phyloP scores from a whole-genome alignment of 2,888 invertebrate genomes.

The Lasioglossum villosulum region DNA sequence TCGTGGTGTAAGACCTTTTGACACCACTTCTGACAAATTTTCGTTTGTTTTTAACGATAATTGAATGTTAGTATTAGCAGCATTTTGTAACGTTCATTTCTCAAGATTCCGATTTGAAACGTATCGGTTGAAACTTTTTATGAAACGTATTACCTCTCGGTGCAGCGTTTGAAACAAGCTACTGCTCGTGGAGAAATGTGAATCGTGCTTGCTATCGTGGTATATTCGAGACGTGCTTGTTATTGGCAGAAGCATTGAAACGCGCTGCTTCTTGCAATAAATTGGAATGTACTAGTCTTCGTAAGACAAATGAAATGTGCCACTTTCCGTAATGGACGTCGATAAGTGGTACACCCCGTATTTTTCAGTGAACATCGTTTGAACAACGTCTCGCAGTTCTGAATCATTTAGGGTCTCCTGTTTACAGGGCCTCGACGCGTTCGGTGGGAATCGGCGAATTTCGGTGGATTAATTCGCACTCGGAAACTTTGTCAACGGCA shows the following conservation, averaged over 20 bases:
- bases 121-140: not conserved
- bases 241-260: not conserved
- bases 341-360: not conserved
- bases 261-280: not conserved
- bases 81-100: no score
- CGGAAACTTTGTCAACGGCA: conserved; percentile 40
- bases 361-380: not conserved
- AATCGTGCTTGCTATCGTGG: not conserved
- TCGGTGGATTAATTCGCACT: conserved; percentile 41
- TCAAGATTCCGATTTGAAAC: no score
- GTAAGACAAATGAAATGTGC: no score
- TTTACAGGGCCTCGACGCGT: conserved; percentile 22
- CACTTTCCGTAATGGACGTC: not conserved
- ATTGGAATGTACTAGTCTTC: not conserved
- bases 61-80: no score
- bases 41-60: no score
- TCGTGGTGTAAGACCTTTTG: no score
- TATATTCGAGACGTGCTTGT: no score
- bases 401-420: conserved; percentile 8
- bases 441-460: conserved; percentile 36
- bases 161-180: not conserved
- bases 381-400: not conserved
- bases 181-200: not conserved
- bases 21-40: no score
- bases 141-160: not conserved